Evolutionary conservation across 2,888 invertebrate genomes (phyloP).

Genomic region (Ganaspis brasiliensis): DNA sequence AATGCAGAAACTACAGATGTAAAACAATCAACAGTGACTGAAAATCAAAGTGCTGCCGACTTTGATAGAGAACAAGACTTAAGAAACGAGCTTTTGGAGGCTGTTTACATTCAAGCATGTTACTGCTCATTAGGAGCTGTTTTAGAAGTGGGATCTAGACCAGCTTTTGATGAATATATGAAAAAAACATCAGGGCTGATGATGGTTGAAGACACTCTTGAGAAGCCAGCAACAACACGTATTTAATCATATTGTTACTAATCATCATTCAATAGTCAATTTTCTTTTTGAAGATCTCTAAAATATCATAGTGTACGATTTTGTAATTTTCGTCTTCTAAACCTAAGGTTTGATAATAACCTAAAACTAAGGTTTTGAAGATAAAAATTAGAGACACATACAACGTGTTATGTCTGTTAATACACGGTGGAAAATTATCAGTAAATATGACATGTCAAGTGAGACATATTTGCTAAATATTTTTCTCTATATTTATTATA

Average conservation of each 20-base stretch:
- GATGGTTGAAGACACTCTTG: conserved; percentile 85
- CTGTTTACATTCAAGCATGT: conserved; percentile 84
- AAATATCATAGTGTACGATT: too few relatives aligned
- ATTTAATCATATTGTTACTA: conserved; percentile 60
- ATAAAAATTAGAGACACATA: too few relatives aligned
- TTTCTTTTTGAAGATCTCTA: too few relatives aligned
- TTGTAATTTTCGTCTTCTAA: too few relatives aligned
- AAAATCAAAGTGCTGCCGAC: conserved; percentile 78
- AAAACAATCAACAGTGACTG: conserved; percentile 79
- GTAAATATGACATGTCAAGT: too few relatives aligned
- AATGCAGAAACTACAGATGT: conserved; percentile 77
- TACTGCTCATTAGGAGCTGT: conserved; percentile 94
- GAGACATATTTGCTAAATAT: too few relatives aligned
- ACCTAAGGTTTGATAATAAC: too few relatives aligned
- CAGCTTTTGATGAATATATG: conserved; percentile 90
- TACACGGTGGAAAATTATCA: too few relatives aligned
- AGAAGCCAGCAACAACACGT: conserved; percentile 85
- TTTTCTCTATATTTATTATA: too few relatives aligned
- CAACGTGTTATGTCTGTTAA: too few relatives aligned
- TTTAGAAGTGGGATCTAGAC: conserved; percentile 86
- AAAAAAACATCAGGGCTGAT: conserved; percentile 89
- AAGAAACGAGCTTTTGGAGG: conserved; percentile 71
- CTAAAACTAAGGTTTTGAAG: too few relatives aligned
- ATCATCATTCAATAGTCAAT: background rate
- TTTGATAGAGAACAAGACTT: conserved; percentile 79